phyloP scores from a whole-genome alignment of 2,113 vertebrate genomes.

The Onychostruthus taczanowskii region DNA sequence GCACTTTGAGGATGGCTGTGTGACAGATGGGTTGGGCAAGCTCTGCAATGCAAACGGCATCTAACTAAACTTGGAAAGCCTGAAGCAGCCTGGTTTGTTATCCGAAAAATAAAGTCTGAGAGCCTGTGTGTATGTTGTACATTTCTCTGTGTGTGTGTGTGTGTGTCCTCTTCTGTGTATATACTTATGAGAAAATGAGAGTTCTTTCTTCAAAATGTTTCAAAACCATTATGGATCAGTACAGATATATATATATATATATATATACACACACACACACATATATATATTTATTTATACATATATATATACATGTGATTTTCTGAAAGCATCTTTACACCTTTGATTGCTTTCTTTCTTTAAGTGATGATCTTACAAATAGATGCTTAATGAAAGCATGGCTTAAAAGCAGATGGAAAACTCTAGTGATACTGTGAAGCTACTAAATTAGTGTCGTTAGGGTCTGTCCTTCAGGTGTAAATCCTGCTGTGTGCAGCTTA shows the following conservation, averaged over 20 bases:
- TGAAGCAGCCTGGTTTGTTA: neutral
- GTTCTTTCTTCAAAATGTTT: neutral
- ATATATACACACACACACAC: too few relatives aligned
- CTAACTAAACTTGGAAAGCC: neutral
- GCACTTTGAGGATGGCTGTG: slow-evolving; percentile 55
- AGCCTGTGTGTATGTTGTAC: neutral
- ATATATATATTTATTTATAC: neutral
- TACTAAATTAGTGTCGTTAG: neutral
- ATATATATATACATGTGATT: neutral
- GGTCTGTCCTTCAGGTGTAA: neutral
- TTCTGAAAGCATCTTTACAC: neutral
- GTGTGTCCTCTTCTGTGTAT: neutral
- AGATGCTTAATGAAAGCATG: neutral
- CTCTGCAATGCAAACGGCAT: slow-evolving; percentile 18
- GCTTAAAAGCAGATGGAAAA: slow-evolving; percentile 7
- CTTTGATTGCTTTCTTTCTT: neutral
- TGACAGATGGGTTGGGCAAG: slow-evolving; percentile 51
- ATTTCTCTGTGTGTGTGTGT: neutral
- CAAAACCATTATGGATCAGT: neutral
- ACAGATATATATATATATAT: neutral
- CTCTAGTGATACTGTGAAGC: neutral
- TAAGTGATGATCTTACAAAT: neutral
- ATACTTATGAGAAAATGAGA: neutral
- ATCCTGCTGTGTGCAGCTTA: neutral
- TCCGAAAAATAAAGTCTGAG: neutral